Percentiles rank a stretch among this genome's conserved stretches.
phyloP scores from a whole-genome alignment of 2,888 invertebrate genomes.

The Pilophorus perplexus region DNA sequence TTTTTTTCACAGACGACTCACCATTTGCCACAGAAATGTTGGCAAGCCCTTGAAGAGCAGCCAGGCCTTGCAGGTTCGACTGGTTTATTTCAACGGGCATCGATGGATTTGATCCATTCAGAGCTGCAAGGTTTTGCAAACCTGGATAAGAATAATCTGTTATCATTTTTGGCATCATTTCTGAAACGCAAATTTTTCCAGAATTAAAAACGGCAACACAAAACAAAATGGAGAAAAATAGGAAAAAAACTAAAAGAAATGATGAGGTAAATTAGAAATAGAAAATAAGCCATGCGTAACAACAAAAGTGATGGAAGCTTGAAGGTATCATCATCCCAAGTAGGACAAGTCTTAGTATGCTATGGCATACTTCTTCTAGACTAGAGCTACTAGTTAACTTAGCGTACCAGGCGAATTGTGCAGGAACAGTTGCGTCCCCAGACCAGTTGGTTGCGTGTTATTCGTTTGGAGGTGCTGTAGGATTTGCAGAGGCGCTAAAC shows the following conservation, averaged over 20 bases:
- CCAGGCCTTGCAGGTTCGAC: conserved; percentile 61
- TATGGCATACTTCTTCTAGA: too few relatives aligned
- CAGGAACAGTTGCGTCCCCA: conserved; percentile 49
- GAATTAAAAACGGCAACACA: neutral
- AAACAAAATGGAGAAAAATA: too few relatives aligned
- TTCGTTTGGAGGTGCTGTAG: conserved; percentile 54
- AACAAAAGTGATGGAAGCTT: too few relatives aligned
- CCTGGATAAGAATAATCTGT: conserved; percentile 48
- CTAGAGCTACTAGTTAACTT: neutral
- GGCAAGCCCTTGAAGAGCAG: conserved; percentile 58
- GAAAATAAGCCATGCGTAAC: too few relatives aligned
- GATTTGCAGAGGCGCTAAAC: conserved; percentile 52
- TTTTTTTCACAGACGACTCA: too few relatives aligned
- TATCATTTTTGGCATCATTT: neutral
- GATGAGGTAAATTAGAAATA: too few relatives aligned
- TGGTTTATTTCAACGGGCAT: conserved; percentile 55
- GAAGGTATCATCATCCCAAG: too few relatives aligned
- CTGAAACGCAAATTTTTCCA: neutral
- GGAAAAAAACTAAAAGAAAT: too few relatives aligned
- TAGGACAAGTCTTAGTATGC: too few relatives aligned
- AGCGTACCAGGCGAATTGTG: conserved; percentile 48
- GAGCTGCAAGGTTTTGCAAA: conserved; percentile 52
- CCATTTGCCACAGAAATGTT: conserved; percentile 52
- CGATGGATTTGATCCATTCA: conserved; percentile 51
- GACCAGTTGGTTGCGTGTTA: conserved; percentile 52